phyloP scores from a whole-genome alignment of 2,888 invertebrate genomes.

The Polydrusus tereticollis region DNA sequence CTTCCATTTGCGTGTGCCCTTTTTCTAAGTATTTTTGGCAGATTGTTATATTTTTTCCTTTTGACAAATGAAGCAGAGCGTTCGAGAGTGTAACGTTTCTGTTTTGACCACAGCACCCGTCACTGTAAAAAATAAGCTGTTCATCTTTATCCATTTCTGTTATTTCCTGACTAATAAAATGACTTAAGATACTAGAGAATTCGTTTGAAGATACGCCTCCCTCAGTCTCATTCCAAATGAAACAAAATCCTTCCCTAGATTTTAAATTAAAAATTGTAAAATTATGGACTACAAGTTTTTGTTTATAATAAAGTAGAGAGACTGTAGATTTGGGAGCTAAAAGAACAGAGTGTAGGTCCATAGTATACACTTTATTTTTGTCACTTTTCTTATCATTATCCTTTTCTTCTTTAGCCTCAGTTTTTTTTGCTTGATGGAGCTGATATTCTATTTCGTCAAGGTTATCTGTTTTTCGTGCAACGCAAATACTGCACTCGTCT shows the following conservation, averaged over 20 bases:
- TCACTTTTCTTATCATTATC: conserved; percentile 17
- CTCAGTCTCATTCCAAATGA: conserved; percentile 30
- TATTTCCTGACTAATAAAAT: conserved; percentile 6
- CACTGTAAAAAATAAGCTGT: conserved; percentile 3
- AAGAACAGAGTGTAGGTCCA: conserved; percentile 27
- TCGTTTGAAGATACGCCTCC: conserved; percentile 10
- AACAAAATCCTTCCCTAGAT: conserved; percentile 30
- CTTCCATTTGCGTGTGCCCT: neutral
- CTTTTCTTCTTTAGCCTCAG: conserved; percentile 31
- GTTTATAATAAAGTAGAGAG: conserved; percentile 22
- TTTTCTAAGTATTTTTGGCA: conserved; percentile 6
- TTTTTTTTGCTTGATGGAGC: conserved; percentile 28
- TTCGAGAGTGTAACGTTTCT: neutral
- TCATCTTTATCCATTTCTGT: conserved; percentile 8
- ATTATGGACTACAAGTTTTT: conserved; percentile 25
- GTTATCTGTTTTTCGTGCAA: conserved; percentile 5
- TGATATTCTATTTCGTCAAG: conserved; percentile 16
- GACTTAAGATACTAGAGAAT: conserved; percentile 31
- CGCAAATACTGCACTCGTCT: no score
- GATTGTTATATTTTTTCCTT: neutral
- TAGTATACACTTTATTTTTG: conserved; percentile 25
- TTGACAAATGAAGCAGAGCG: neutral
- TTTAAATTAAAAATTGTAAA: conserved; percentile 41
- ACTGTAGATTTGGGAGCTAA: conserved; percentile 28
- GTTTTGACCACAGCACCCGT: conserved; percentile 10